These are phyloP conservation scores for Phengaris arion DNA, from an alignment of 2,888 invertebrate genomes.

Conservation along the genomic window DNA sequence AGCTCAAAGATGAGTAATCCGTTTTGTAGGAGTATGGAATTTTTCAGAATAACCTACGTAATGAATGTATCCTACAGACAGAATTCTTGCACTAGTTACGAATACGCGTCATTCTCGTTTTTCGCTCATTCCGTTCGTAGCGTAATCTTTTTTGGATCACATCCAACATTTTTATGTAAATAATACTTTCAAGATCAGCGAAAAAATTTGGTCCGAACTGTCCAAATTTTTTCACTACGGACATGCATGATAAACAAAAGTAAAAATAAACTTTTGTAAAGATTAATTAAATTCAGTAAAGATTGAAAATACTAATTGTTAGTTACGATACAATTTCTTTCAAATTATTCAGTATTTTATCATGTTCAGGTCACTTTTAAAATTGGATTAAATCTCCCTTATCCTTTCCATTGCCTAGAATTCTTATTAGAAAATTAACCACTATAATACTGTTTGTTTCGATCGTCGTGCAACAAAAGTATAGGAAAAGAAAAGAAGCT, in stretches of 20 bases:
- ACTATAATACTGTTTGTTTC: no score
- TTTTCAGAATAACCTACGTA: neutral
- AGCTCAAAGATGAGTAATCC: neutral
- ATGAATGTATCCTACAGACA: slow-evolving; percentile 4
- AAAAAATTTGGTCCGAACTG: neutral
- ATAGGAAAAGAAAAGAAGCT: no score
- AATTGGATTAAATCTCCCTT: no score
- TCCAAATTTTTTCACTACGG: neutral
- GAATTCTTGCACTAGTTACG: slow-evolving; percentile 21
- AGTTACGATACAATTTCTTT: no score
- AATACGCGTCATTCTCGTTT: slow-evolving; percentile 31
- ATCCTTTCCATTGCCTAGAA: no score
- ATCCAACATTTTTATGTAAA: slow-evolving; percentile 29
- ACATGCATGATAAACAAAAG: neutral
- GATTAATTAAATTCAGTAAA: neutral
- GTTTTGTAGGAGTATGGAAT: neutral
- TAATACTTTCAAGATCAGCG: slow-evolving; percentile 27
- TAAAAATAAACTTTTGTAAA: neutral
- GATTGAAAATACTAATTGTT: neutral
- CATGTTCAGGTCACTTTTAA: neutral
- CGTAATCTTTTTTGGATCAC: slow-evolving; percentile 25
- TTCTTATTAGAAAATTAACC: no score
- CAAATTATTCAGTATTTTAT: neutral
- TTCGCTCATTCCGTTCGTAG: slow-evolving; percentile 36
- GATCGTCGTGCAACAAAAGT: no score